Base-by-base conservation (phyloP, 2,888 invertebrate species). In the Zygothrica quintamaculata region DNA sequence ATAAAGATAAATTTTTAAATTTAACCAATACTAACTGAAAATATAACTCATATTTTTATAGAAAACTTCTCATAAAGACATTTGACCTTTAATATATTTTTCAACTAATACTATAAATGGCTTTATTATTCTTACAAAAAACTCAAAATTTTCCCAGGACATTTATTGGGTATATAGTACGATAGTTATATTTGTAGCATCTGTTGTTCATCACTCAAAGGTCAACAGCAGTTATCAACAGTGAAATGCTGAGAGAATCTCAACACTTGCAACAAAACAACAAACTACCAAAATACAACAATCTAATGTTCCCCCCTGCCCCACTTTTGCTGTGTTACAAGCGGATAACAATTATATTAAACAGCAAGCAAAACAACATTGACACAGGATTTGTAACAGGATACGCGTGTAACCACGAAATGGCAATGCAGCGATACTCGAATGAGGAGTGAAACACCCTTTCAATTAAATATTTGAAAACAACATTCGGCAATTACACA, bases 371-470 rank as follows among this genome's bases (percentile, higher is more conserved):
- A 81, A 77, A 74, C 70, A 77, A 50, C 73, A 67, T 68, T 57
- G 73, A 65, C 87, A 84, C 76, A 79, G 88, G 89, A 88, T 89
- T 89, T 89, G 90, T 85, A 90, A 90, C 89, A 87, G 87, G 90
- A 90, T 90, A 90, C 84, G 84, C 90, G 90, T 90, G 90, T 88
- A 89, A 89, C 89, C 90, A 87, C 87, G 84, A 76, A 86, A 62
- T 67, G 76, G 62, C 72, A 61, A 72, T 65, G 65, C 69, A 59
- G 58, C 42, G 39, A n/a, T n/a, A n/a, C n/a, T n/a, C n/a, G n/a
- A n/a, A n/a, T n/a, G n/a, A n/a, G n/a, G n/a, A 50, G 55, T 59
- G 65, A 77, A 77, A 84, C 89, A 84, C 88, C 89, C 89, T 89
- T 88, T 88, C 84, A 88, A 89, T 89, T 89, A 89, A 84, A 76